A percentile compares a stretch with the other conserved stretches of the same genome.
Conservation (phyloP, 1,140 invertebrate genomes). For the Euura saliciscinereae region DNA sequence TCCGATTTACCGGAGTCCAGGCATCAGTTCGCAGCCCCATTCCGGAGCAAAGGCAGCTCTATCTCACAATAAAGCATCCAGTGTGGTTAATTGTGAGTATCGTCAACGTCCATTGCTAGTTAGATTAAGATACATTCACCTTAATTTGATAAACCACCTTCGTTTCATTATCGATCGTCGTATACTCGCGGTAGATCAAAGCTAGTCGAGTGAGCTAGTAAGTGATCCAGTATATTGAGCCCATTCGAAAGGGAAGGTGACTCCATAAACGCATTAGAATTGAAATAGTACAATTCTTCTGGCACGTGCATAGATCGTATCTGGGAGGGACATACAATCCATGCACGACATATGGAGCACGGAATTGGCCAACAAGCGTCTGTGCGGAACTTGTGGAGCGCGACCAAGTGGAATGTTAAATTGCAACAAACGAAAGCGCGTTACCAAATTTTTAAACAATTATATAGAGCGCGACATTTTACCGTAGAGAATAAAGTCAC, state of each 20-base stretch:
- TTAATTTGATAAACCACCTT: no score
- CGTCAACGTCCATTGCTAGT: not conserved
- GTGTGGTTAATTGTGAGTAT: constrained; percentile 13
- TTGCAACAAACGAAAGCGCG: not conserved
- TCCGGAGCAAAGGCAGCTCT: constrained; percentile 36
- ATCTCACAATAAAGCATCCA: constrained; percentile 19
- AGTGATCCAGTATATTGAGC: no score
- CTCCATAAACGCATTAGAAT: no score
- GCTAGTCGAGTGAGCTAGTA: no score
- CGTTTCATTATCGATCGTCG: no score
- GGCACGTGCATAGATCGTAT: no score
- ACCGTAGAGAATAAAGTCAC: not conserved
- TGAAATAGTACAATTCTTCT: no score
- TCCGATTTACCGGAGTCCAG: constrained; percentile 33
- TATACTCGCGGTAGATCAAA: no score
- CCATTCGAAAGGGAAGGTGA: no score
- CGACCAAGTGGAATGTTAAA: constrained; percentile 9
- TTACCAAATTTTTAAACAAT: constrained; percentile 1
- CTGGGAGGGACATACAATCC: not conserved
- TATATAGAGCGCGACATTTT: constrained; percentile 7
- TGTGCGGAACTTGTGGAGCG: constrained; percentile 3
- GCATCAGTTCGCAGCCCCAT: constrained; percentile 44
- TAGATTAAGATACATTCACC: no score
- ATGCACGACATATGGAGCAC: not conserved
- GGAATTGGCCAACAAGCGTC: not conserved